Percentiles rank a stretch among this genome's conserved stretches.
phyloP scores from a whole-genome alignment of 2,113 vertebrate genomes.

The Rynchops niger region DNA sequence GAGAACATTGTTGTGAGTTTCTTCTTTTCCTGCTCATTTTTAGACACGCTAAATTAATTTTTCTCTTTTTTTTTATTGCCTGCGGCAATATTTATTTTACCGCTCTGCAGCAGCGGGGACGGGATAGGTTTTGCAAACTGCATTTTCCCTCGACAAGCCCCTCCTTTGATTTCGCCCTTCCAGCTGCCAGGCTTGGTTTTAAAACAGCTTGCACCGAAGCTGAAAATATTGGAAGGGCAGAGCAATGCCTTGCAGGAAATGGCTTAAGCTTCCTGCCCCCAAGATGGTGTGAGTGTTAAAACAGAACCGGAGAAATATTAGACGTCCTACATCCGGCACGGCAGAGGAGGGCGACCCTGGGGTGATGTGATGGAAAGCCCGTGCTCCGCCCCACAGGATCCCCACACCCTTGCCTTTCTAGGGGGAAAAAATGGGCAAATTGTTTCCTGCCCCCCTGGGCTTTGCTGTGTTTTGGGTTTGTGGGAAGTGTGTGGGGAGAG shows the following conservation, averaged over 20 bases:
- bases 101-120: background rate
- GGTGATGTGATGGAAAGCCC: constrained; percentile 15
- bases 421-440: background rate
- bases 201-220: background rate
- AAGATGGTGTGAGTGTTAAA: constrained; percentile 45
- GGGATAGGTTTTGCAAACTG: background rate
- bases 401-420: background rate
- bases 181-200: constrained; percentile 13
- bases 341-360: background rate
- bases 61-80: background rate
- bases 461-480: background rate
- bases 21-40: constrained; percentile 19
- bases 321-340: constrained; percentile 35
- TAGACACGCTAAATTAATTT: background rate
- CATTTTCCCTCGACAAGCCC: background rate
- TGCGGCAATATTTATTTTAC: background rate
- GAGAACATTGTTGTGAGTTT: background rate
- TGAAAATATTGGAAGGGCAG: constrained; percentile 22
- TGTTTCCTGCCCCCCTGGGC: background rate
- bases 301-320: constrained; percentile 36
- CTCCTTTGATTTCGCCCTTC: constrained; percentile 2
- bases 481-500: background rate
- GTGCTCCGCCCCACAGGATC: background rate
- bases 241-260: constrained; percentile 57
- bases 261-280: constrained; percentile 57